Conservation (phyloP, 1,140 invertebrate species). For the Tribolium madens region DNA sequence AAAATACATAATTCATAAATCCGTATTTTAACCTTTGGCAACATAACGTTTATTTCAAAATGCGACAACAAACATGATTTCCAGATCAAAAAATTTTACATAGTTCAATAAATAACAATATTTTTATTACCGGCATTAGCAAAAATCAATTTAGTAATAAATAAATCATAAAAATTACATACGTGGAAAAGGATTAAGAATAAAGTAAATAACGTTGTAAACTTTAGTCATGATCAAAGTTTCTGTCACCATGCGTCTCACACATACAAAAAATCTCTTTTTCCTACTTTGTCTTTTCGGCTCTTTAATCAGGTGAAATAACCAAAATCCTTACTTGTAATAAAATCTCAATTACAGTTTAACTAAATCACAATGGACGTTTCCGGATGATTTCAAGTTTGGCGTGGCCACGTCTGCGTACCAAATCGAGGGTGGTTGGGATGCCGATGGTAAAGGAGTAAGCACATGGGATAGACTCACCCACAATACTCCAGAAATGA, state of each 20-base stretch:
- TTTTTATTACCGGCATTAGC: background rate
- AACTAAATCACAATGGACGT: background rate
- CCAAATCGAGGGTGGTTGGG: constrained; percentile 71
- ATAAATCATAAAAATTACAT: background rate
- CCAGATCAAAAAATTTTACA: background rate
- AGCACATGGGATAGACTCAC: constrained; percentile 72
- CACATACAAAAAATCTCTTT: background rate
- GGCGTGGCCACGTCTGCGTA: constrained; percentile 62
- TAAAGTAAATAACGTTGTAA: background rate
- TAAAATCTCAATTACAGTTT: background rate
- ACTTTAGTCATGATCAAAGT: background rate
- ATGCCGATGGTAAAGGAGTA: constrained; percentile 65
- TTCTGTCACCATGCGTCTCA: background rate
- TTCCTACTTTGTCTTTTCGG: background rate
- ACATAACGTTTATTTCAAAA: background rate
- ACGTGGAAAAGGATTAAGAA: background rate
- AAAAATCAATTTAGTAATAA: background rate
- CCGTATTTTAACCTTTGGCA: background rate
- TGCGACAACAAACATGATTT: background rate
- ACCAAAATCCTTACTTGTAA: background rate
- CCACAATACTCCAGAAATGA: constrained; percentile 67
- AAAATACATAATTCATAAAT: background rate
- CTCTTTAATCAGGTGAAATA: background rate
- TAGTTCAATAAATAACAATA: background rate
- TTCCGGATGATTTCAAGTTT: constrained; percentile 62